phyloP scores from a whole-genome alignment of 2,797 vertebrate species.

The Sphenodon punctatus region DNA sequence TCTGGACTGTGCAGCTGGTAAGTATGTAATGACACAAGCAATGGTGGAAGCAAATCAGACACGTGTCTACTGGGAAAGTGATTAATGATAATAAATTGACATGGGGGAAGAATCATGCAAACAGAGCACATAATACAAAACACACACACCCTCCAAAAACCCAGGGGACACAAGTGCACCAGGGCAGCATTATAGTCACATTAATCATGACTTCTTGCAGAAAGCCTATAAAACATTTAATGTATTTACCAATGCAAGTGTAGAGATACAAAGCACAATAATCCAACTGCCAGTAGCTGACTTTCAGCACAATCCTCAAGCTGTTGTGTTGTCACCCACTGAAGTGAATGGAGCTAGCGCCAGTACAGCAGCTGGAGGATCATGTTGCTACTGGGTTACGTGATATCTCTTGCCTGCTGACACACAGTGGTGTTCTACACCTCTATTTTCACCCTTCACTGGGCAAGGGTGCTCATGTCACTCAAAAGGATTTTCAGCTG shows the following conservation, averaged over 20 bases:
- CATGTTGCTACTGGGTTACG: not conserved
- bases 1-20: not conserved
- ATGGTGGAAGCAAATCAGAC: not conserved
- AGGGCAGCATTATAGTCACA: not conserved
- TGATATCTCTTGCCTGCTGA: not conserved
- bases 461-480: not conserved
- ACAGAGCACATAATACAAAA: fast-evolving
- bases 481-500: not conserved
- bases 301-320: too few relatives aligned
- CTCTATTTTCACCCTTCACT: not conserved
- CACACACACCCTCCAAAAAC: too few relatives aligned
- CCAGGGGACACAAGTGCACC: not conserved
- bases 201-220: not conserved
- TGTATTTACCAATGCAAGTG: not conserved
- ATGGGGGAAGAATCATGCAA: not conserved
- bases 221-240: not conserved
- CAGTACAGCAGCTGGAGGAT: too few relatives aligned
- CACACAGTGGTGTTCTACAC: not conserved
- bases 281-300: too few relatives aligned
- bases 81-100: not conserved
- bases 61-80: not conserved
- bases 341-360: too few relatives aligned
- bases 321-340: too few relatives aligned
- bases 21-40: not conserved
- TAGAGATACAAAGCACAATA: too few relatives aligned